Evolutionary conservation across 2,113 vertebrate genomes (phyloP), one percentile per base, ranked within the genome.

Genomic region (Phylloscopus trochilus): DNA sequence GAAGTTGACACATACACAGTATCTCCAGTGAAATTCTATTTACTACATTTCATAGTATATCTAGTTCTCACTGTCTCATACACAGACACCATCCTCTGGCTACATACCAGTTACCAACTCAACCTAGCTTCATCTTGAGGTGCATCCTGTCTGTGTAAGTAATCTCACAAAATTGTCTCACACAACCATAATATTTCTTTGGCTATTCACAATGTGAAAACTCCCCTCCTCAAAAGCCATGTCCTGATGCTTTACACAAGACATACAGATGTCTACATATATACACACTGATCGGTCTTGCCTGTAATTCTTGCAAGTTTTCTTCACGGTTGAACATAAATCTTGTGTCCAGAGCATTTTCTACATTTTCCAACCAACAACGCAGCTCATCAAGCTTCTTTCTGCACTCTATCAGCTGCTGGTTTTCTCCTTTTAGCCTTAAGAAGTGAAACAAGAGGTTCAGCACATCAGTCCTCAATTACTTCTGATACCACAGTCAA

Each of bases 231-330:
- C 44, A 58, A 66, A 91, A 80, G 31, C 21, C n/a, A 44, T 0
- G 7, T 55, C 21, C 37, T 67, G 27, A 47, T 39, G 64, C 30
- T 70, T 74, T 53, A 22, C 39, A 72, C 21, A 39, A 68, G 49
- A 78, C 33, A 27, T 12, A 51, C 7, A 28, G 1, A 15, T 19
- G 33, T 15, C 35, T 15, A 53, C 39, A 39, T 22, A 78, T 22
- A 92, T 4, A 53, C 3, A 85, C 35, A n/a, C 30, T 43, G 27
- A 77, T 74, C 3, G 3, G 41, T 82, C 96, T 97, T 97, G 98
- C 99, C 98, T 98, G 98, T 67, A 99, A 96, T 87, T 99, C 98
- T 92, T 87, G 97, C 33, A 98, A 90, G 93, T 97, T 98, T 92
- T 97, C 97, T 83, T 98, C 98, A 16, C 94, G 97, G 72, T 98